Evolutionary conservation across 1,140 invertebrate species (phyloP).

Genomic region (Solenopsis invicta): DNA sequence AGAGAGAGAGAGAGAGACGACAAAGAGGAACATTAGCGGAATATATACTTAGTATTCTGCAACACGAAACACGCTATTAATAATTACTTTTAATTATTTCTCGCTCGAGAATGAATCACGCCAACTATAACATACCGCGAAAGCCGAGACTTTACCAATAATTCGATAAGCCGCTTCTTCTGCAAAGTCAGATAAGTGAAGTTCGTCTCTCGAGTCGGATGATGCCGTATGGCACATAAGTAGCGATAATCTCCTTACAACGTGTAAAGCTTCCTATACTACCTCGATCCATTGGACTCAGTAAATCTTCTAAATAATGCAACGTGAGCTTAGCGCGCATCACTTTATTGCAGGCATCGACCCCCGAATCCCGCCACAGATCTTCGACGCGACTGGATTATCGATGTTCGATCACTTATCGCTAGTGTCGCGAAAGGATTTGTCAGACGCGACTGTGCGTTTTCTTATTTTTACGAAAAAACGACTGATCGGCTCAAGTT

Average conservation of each 20-base stretch:
- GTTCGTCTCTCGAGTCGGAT: conserved; percentile 5
- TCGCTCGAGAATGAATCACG: background rate
- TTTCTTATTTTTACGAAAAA: background rate
- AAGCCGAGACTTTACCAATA: conserved; percentile 31
- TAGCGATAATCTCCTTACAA: conserved; percentile 58
- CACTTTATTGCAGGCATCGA: background rate
- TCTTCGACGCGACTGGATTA: conserved; percentile 15
- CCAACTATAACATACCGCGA: background rate
- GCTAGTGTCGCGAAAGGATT: background rate
- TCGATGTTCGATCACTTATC: background rate
- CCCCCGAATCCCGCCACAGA: background rate
- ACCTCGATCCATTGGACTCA: conserved; percentile 37
- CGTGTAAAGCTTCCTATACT: conserved; percentile 53
- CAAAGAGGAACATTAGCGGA: conserved; percentile 15
- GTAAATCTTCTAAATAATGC: conserved; percentile 54
- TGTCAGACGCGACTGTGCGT: background rate
- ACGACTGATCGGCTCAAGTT: background rate
- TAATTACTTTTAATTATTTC: conserved; percentile 43
- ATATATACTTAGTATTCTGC: background rate
- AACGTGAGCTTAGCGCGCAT: conserved; percentile 21
- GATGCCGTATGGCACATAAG: conserved; percentile 42
- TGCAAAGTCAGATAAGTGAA: conserved; percentile 38
- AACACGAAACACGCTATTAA: conserved; percentile 15
- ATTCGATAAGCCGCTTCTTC: conserved; percentile 48
- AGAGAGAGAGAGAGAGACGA: background rate